Evolutionary conservation across 37 sponge, comb jelly and placozoan genomes (phyloP).

Genomic region (Sycon ciliatum): DNA sequence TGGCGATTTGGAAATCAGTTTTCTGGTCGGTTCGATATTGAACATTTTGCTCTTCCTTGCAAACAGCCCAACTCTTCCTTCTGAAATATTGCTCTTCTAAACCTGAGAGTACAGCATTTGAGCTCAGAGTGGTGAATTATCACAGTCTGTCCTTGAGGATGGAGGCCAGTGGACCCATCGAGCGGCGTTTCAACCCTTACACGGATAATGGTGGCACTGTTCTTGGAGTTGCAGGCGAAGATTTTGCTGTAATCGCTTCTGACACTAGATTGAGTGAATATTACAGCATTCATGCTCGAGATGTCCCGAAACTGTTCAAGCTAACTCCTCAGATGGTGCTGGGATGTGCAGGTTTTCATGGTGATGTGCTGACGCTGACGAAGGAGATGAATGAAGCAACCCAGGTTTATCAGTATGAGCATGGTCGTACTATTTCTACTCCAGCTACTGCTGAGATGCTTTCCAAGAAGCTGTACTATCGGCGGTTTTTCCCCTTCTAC

Average conservation of each 20-base stretch:
- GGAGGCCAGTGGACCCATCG: no score
- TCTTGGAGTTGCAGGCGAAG: constrained; percentile 84
- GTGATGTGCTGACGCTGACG: constrained; percentile 84
- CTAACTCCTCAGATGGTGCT: constrained; percentile 44
- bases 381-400: constrained; percentile 45
- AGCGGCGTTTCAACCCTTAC: no score
- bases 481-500: constrained; percentile 94
- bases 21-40: no score
- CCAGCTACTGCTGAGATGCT: constrained; percentile 76
- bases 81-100: no score
- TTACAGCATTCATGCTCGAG: constrained; percentile 70
- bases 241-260: constrained; percentile 81
- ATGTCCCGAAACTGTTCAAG: constrained; percentile 74
- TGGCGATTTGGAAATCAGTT: no score
- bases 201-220: no score
- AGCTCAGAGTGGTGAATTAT: no score
- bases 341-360: constrained; percentile 94
- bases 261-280: constrained; percentile 91
- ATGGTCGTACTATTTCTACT: constrained; percentile 23
- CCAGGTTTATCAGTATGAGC: constrained; percentile 41
- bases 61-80: no score
- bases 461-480: constrained; percentile 71
- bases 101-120: no score
- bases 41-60: no score
- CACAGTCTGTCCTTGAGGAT: no score